Base-by-base conservation (phyloP, 2,797 vertebrate genomes). In the Anableps anableps region DNA sequence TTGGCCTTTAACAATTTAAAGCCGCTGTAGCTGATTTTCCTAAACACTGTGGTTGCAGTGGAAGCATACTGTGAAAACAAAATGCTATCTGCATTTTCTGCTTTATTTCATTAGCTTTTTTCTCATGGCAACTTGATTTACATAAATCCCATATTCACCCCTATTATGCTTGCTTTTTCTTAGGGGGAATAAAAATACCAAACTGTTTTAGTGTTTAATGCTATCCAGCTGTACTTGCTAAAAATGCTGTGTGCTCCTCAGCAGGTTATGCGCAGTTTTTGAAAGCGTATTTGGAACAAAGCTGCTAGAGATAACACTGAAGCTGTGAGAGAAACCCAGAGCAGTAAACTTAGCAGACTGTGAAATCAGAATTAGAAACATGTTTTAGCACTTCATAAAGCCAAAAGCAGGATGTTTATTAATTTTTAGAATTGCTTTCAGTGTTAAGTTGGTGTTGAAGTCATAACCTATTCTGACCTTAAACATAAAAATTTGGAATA, bases 401-500 rank as follows among this genome's bases (percentile, higher is more conserved):
- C 60, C 31, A 9, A 34, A 36, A 64, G 60, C 17, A 64, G 60
- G 31, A 64, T 21, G 31, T 9, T 34, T 62, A 62, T 17, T 34
- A 19, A 36, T 36, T 68, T 41, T 23, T 38, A 7, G 36, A 77
- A 21, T 34, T 31, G 43, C 21, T 62, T 62, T 62, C n/a, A 74
- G 13, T 17, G n/a, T n/a, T 43, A n/a, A 29, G 41, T 11, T 9
- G 29, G 16, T 55, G 38, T 77, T 75, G 38, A 6, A 66, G 2
- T 23, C 10, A 36, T 62, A 13, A 11, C 10, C 13, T 38, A 23
- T 60, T 78, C 9, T 43, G 17, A 10, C 60, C 47, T 34, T 38
- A 23, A 48, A 14, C 58, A n/a, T 68, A 68, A 36, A 68, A 29
- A 70, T 26, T 16, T 60, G 58, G n/a, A 80, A 78, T 80, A 60